Conservation (phyloP, 2,888 invertebrate genomes). For the Dryadula phaetusa region DNA sequence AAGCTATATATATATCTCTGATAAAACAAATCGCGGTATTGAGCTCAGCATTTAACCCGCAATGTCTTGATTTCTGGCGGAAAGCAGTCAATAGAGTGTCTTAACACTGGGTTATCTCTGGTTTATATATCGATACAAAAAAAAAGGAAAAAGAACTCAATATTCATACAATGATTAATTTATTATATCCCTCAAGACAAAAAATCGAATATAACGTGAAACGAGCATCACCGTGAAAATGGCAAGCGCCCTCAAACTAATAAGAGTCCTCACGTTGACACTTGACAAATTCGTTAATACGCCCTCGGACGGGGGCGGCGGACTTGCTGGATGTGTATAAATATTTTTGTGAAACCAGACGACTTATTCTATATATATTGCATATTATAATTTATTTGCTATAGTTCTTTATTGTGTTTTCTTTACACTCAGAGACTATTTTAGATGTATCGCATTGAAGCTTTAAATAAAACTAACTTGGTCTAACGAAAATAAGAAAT, state of each 20-base stretch:
- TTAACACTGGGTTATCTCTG: too few species aligned
- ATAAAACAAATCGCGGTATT: too few species aligned
- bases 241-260: constrained; percentile 60
- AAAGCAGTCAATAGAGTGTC: too few species aligned
- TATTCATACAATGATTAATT: not conserved
- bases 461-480: too few species aligned
- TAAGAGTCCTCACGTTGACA: constrained; percentile 73
- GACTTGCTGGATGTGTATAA: constrained; percentile 29
- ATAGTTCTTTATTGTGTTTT: too few species aligned
- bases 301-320: constrained; percentile 47
- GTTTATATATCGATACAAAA: too few species aligned
- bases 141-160: not conserved
- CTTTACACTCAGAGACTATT: too few species aligned
- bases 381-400: not conserved
- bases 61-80: too few species aligned
- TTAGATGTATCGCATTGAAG: too few species aligned
- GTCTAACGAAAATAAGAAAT: too few species aligned
- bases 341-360: constrained; percentile 32
- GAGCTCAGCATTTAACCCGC: too few species aligned
- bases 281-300: constrained; percentile 83
- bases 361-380: constrained; percentile 13
- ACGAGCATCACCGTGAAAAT: constrained; percentile 58
- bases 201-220: constrained; percentile 34
- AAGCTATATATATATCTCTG: too few species aligned
- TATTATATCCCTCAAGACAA: not conserved